Conservation (phyloP, 2,113 vertebrate species). For the Actenoides lindsayi region DNA sequence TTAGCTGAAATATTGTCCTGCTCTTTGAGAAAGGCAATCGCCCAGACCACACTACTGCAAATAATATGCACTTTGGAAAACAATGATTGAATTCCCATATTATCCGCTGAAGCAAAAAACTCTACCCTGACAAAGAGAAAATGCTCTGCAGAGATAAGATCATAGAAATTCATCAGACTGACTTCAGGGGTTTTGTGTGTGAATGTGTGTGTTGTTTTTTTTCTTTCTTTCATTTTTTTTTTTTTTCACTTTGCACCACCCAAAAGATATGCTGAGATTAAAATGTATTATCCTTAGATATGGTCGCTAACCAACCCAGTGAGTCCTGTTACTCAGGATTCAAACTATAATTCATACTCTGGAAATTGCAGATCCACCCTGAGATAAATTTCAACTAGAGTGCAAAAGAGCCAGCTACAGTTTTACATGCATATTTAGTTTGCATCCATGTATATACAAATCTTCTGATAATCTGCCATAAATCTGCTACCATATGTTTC, state of each 20-base stretch:
- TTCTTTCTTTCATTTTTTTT: no score
- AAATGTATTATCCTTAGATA: not conserved
- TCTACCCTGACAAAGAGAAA: slow-evolving; percentile 39
- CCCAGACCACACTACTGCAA: slow-evolving; percentile 25
- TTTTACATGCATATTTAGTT: slow-evolving; percentile 43
- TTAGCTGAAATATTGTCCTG: slow-evolving; percentile 60
- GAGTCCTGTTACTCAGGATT: not conserved
- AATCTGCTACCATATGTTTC: slow-evolving; percentile 52
- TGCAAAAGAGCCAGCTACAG: not conserved
- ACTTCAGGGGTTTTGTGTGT: not conserved
- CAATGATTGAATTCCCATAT: slow-evolving; percentile 64
- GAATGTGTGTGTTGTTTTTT: fast-evolving
- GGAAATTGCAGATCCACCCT: not conserved
- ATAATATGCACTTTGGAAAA: slow-evolving; percentile 64
- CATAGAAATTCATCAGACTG: slow-evolving; percentile 40
- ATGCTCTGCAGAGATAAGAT: slow-evolving; percentile 25
- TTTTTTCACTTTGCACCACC: not conserved
- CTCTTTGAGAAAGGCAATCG: slow-evolving; percentile 48
- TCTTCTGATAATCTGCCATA: slow-evolving; percentile 57
- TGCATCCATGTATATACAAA: slow-evolving; percentile 43
- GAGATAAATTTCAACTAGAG: not conserved
- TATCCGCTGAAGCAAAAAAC: slow-evolving; percentile 27
- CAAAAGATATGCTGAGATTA: not conserved
- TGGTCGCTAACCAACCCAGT: not conserved
- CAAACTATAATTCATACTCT: not conserved